phyloP scores from a whole-genome alignment of 2,888 invertebrate genomes.

The Ormyrus labotus region DNA sequence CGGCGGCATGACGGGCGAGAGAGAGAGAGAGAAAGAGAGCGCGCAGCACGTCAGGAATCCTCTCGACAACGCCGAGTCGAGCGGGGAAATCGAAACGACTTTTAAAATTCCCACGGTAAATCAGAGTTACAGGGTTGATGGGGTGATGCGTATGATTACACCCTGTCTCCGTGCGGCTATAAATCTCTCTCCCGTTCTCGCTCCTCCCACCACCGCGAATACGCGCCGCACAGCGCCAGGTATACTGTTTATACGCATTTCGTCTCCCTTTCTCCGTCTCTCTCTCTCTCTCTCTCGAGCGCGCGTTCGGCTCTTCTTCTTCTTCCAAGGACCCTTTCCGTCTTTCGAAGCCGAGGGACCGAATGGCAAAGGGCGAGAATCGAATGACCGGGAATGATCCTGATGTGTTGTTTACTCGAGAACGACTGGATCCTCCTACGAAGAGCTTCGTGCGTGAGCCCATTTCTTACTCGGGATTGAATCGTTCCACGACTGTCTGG shows the following conservation, averaged over 20 bases:
- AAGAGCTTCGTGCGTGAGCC: neutral
- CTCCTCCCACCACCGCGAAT: constrained; percentile 56
- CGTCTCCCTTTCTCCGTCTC: neutral
- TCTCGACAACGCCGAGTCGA: too few relatives aligned
- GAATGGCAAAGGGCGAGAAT: neutral
- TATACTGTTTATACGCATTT: constrained; percentile 20
- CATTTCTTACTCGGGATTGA: too few relatives aligned
- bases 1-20: neutral
- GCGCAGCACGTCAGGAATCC: neutral
- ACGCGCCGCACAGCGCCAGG: constrained; percentile 45
- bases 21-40: constrained; percentile 25
- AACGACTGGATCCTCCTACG: neutral
- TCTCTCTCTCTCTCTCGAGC: neutral
- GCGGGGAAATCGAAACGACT: constrained; percentile 65
- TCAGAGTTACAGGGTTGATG: constrained; percentile 74
- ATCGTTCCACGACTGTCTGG: too few relatives aligned
- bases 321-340: neutral
- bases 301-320: too few relatives aligned
- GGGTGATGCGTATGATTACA: constrained; percentile 76
- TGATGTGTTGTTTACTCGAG: constrained; percentile 10
- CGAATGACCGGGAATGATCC: neutral
- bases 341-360: neutral
- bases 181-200: constrained; percentile 67
- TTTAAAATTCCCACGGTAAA: constrained; percentile 75
- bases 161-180: constrained; percentile 74